phyloP scores from a whole-genome alignment of 2,888 invertebrate genomes.

The Galerucella calmariensis region DNA sequence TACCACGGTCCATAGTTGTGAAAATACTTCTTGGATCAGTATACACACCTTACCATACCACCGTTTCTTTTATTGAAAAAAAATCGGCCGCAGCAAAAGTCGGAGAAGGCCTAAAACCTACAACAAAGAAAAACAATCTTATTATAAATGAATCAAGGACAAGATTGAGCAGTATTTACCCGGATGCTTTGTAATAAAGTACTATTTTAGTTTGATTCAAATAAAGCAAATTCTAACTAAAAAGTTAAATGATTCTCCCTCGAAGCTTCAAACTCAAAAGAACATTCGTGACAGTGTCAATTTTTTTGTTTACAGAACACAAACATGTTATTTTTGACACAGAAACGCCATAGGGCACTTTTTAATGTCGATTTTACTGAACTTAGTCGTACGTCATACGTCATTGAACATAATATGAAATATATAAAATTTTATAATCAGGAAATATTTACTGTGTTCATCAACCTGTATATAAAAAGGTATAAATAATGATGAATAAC shows the following conservation, averaged over 20 bases:
- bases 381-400: no score
- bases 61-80: conserved; percentile 46
- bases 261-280: conserved; percentile 25
- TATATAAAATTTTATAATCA: not conserved
- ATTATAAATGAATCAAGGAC: conserved; percentile 35
- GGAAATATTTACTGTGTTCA: not conserved
- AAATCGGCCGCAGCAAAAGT: conserved; percentile 54
- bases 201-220: conserved; percentile 43
- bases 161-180: conserved; percentile 44
- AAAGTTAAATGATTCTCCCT: conserved; percentile 28
- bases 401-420: not conserved
- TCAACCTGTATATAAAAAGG: not conserved
- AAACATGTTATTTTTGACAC: not conserved
- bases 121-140: conserved; percentile 40
- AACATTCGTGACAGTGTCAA: conserved; percentile 28
- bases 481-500: not conserved
- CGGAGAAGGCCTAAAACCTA: conserved; percentile 57
- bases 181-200: conserved; percentile 47
- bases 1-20: conserved; percentile 55
- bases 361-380: conserved; percentile 52
- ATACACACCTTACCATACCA: conserved; percentile 51
- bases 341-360: conserved; percentile 67
- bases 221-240: conserved; percentile 42
- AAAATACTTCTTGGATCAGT: conserved; percentile 43
- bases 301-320: conserved; percentile 19